These are phyloP conservation scores for Scaptodrosophila latifasciaeformis DNA, from an alignment of 2,888 invertebrate genomes.

Conservation along the genomic window DNA sequence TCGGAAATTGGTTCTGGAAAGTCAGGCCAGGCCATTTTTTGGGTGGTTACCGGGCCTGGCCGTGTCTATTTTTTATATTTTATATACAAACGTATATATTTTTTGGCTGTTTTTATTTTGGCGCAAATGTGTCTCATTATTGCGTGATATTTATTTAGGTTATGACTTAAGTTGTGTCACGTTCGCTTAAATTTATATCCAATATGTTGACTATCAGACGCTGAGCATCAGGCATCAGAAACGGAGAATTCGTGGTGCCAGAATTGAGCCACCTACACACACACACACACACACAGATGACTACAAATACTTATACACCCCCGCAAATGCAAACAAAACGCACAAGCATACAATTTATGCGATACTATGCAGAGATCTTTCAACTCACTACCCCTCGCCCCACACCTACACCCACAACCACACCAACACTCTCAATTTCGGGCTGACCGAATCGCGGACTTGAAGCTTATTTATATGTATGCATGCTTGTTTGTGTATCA, in stretches of 20 bases:
- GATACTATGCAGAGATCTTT: constrained; percentile 23
- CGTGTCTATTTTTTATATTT: constrained; percentile 1
- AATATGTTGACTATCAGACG: constrained; percentile 54
- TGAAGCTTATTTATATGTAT: constrained; percentile 1
- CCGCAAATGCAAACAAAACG: constrained; percentile 24
- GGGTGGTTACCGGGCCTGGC: too few relatives aligned
- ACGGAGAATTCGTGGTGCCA: too few relatives aligned
- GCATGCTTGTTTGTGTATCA: constrained; percentile 19
- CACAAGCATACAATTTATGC: constrained; percentile 32
- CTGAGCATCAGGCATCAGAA: constrained; percentile 20
- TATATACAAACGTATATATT: constrained; percentile 9
- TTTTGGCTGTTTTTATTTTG: constrained; percentile 37
- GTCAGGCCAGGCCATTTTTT: too few relatives aligned
- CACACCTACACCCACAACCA: constrained; percentile 15
- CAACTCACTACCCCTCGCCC: neutral
- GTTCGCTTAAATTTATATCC: constrained; percentile 61
- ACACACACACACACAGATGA: constrained; percentile 19
- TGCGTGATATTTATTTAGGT: constrained; percentile 67
- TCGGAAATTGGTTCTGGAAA: constrained; percentile 9
- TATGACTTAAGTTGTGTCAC: constrained; percentile 67
- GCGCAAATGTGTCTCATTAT: constrained; percentile 62
- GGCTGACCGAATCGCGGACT: too few relatives aligned
- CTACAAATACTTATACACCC: constrained; percentile 9
- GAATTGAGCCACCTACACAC: too few relatives aligned
- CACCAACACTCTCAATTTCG: neutral